phyloP scores from a whole-genome alignment of 2,113 vertebrate species.

The Paraplagusia blochii region DNA sequence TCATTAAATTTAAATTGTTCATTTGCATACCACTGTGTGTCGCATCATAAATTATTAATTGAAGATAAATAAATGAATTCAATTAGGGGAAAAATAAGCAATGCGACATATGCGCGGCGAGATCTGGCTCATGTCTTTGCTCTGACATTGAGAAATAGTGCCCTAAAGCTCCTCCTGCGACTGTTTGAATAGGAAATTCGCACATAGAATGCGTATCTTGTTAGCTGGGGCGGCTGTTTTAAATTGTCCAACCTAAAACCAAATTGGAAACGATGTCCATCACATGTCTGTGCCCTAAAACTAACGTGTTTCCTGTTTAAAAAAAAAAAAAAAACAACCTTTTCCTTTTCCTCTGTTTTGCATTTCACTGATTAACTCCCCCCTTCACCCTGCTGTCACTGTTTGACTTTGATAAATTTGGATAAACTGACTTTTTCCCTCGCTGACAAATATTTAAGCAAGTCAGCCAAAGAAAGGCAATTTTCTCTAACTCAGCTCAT shows the following conservation, averaged over 20 bases:
- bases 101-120: conserved; percentile 74
- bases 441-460: conserved; percentile 60
- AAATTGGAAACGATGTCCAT: conserved; percentile 43
- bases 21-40: conserved; percentile 81
- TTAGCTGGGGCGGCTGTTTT: conserved; percentile 13
- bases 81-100: conserved; percentile 77
- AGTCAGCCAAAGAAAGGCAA: conserved; percentile 46
- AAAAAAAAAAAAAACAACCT: conserved; percentile 43
- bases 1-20: conserved; percentile 83
- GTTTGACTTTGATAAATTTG: conserved; percentile 66
- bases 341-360: conserved; percentile 48
- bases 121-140: conserved; percentile 66
- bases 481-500: conserved; percentile 50
- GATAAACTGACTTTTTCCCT: conserved; percentile 61
- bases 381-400: conserved; percentile 44
- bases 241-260: conserved; percentile 41
- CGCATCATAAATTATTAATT: conserved; percentile 83
- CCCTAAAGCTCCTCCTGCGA: conserved; percentile 9
- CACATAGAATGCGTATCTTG: conserved; percentile 20
- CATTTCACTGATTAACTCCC: conserved; percentile 53
- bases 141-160: conserved; percentile 66
- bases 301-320: conserved; percentile 21
- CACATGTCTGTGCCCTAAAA: conserved; percentile 34
- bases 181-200: conserved; percentile 24
- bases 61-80: conserved; percentile 82